Evolutionary conservation across 2,113 vertebrate species (phyloP).

Genomic region (Riparia riparia): DNA sequence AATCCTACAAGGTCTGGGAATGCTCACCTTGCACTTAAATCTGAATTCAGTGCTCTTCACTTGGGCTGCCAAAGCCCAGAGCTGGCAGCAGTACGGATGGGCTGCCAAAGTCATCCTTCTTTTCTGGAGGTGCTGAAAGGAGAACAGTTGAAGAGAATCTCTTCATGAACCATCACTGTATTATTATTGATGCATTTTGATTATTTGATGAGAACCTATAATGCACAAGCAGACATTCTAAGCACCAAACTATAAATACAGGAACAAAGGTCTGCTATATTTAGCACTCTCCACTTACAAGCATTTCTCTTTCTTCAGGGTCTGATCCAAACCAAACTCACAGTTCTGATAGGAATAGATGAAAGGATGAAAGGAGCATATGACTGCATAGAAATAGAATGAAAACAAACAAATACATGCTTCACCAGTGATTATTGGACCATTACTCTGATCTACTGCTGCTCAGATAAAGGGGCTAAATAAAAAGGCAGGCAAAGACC

Average conservation of each 20-base stretch:
- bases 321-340: background rate
- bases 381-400: background rate
- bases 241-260: background rate
- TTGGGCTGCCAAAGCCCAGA: background rate
- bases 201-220: background rate
- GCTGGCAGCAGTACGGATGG: background rate
- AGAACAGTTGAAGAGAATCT: background rate
- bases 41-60: background rate
- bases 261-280: background rate
- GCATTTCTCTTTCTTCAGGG: background rate
- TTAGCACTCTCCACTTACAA: background rate
- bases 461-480: background rate
- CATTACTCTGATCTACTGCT: slow-evolving; percentile 30
- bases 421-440: background rate
- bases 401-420: slow-evolving; percentile 49
- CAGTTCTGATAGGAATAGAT: background rate
- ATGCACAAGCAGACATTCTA: background rate
- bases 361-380: background rate
- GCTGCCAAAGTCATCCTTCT: background rate
- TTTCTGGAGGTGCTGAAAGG: background rate
- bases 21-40: background rate
- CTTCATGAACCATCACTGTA: background rate
- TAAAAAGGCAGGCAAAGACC: background rate
- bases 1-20: background rate
- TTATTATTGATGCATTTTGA: background rate